Evolutionary conservation across 2,888 invertebrate genomes (phyloP), one percentile per base, ranked within the genome.

Genomic region (Ochropleura leucogaster): DNA sequence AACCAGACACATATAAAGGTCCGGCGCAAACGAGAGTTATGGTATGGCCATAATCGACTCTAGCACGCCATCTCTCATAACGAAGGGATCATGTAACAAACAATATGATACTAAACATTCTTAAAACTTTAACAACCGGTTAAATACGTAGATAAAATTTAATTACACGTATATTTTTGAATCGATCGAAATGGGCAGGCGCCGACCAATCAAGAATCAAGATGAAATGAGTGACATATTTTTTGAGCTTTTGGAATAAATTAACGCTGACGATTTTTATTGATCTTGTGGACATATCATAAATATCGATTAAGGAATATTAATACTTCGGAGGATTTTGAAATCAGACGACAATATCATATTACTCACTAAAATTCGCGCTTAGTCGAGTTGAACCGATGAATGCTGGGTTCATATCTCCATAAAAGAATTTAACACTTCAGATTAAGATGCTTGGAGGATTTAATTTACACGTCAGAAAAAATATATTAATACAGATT

Each of bases 31-130:
- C 90, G 85, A 90, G 90, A 90, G 87, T 88, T 87, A 89, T 87
- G 89, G 86, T 86, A 86, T 80, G 83, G 85, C 74, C 84, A 85
- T 89, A 91, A 91, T 91, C 85, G 91, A 89, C 85, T 87, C 84
- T 77, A 89, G 84, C 90, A 90, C 90, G 90, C 90, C 87, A 91
- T 89, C 86, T 88, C 84, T 89, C 85, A 89, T 89, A 89, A 89
- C 85, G 85, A 88, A 88, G 83, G 86, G 83, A 83, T 89, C 87
- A 84, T 77, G 77, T 85, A 84, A 81, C 82, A 87, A 88, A 85
- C 80, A 82, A 84, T 83, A 80, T 77, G 74, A 83, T 80, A 80
- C 72, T 75, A 79, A 68, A 79, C 60, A 83, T 83, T 79, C 75
- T 74, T 60, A 63, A 83, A 80, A 79, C 67, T 76, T 79, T 79